A percentile compares a stretch with the other conserved stretches of the same genome.
Conservation (phyloP, 92 coral and sea anemone species). For the Desmophyllum pertusum region DNA sequence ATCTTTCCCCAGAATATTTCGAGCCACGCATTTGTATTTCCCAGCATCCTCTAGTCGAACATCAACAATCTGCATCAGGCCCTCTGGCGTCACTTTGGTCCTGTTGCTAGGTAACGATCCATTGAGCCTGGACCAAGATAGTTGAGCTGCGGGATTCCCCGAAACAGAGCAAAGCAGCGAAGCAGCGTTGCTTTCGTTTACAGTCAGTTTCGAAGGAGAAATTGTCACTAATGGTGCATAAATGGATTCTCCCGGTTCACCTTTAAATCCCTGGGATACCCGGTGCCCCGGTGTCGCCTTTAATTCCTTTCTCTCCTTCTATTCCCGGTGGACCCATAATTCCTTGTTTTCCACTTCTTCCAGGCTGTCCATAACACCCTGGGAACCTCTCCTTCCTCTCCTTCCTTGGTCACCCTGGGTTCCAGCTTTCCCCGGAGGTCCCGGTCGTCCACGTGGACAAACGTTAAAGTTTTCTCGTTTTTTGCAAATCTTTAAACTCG, state of each 20-base stretch:
- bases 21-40: conserved; percentile 32
- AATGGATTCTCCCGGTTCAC: conserved; percentile 29
- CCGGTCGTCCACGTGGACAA: conserved; percentile 21
- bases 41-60: conserved; percentile 28
- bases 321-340: conserved; percentile 12
- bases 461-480: not conserved
- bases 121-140: conserved; percentile 13
- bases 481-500: conserved; percentile 1
- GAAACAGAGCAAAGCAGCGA: conserved; percentile 16
- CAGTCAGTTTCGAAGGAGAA: not conserved
- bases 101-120: conserved; percentile 28
- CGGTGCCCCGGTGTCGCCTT: too few species aligned
- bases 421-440: conserved; percentile 23
- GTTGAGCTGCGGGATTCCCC: conserved; percentile 26
- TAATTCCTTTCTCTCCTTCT: conserved; percentile 27
- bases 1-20: conserved; percentile 24
- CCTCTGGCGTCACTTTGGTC: not conserved
- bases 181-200: conserved; percentile 25
- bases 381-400: not conserved
- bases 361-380: conserved; percentile 1
- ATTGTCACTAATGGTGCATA: conserved; percentile 3
- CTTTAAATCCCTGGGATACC: conserved; percentile 14
- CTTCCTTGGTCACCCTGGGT: conserved; percentile 3
- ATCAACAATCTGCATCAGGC: conserved; percentile 1
- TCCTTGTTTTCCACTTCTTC: not conserved